Conservation (phyloP, 30 jellyfish, hydroid and myxozoan species). For the Catostylus mosaicus region DNA sequence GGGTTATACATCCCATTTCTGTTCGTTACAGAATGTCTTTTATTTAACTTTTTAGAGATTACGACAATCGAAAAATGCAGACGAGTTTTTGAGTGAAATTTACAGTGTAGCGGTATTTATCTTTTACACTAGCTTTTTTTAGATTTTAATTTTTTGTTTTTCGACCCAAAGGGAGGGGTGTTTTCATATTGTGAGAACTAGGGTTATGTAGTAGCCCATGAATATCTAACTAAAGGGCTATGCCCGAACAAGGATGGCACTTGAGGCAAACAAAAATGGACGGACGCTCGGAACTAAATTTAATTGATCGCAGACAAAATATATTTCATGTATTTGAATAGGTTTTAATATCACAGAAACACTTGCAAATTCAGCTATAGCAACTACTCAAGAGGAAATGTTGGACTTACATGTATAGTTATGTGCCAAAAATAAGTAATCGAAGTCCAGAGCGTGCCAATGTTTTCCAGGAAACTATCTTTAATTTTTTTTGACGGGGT, state of each 20-base stretch:
- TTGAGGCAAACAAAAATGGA: not conserved
- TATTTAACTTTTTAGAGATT: not conserved
- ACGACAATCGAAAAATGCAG: not conserved
- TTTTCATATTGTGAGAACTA: not conserved
- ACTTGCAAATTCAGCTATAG: too few relatives aligned
- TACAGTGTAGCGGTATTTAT: constrained; percentile 23
- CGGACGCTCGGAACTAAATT: not conserved
- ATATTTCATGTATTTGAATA: too few relatives aligned
- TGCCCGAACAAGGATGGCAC: not conserved
- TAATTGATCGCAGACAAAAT: too few relatives aligned
- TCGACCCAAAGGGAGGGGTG: not conserved
- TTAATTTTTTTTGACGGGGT: too few relatives aligned
- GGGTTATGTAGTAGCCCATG: not conserved
- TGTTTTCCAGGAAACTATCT: not conserved
- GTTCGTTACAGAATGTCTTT: not conserved
- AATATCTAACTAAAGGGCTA: not conserved
- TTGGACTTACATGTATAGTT: too few relatives aligned
- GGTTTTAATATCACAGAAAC: too few relatives aligned
- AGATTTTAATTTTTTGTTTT: not conserved
- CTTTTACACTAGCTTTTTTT: not conserved
- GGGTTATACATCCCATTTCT: not conserved
- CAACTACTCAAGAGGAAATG: too few relatives aligned
- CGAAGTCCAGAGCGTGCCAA: too few relatives aligned
- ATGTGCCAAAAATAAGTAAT: too few relatives aligned
- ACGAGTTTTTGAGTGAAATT: constrained; percentile 22